Base-by-base conservation (phyloP, 2,888 invertebrate genomes). In the Mycalesis mineus region DNA sequence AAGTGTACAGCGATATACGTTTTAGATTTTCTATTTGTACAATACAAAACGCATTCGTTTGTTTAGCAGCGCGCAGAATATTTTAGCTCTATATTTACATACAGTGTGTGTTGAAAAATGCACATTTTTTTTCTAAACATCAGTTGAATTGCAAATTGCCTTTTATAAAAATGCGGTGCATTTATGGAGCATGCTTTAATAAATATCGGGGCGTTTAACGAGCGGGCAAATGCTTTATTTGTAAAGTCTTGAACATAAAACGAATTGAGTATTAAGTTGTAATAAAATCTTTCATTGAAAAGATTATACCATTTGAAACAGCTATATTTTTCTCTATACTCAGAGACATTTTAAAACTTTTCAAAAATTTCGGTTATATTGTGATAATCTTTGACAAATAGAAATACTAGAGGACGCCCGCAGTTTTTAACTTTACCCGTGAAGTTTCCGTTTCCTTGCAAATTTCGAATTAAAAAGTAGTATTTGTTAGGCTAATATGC, bases 61-160 rank as follows among this genome's bases (percentile, higher is more conserved):
- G 45, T 47, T 47, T 47, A 47, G 45, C 6, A 33, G 33, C 47
- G 47, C 15, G 47, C 47, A 15, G 47, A 47, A 47, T 33, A 33
- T 47, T 47, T 47, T 47, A 47, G 31, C 33, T 47, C 11, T 47
- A 47, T 11, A 47, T 47, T 47, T 47, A 11, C 47, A 47, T 47
- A 13, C 6, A 31, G 29, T 45, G 9, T 28, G 13, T 15, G 15
- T 47, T 14, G 45, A 47, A 47, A 15, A 47, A 47, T 33, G 33
- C 31, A 47, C 15, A 14, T 47, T 47, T 33, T 31, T 45, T 47
- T 33, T 47, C 47, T 47, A 47, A 47, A 47, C 47, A 47, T 14
- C 47, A 33, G 31, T 47, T 15, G 47, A 47, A 47, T 47, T 47
- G 47, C 47, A 47, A 33, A 47, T 47, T 47, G 47, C 31, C 47